Base-by-base conservation (phyloP, 2,888 invertebrate species). In the Oscheius myriophilus region DNA sequence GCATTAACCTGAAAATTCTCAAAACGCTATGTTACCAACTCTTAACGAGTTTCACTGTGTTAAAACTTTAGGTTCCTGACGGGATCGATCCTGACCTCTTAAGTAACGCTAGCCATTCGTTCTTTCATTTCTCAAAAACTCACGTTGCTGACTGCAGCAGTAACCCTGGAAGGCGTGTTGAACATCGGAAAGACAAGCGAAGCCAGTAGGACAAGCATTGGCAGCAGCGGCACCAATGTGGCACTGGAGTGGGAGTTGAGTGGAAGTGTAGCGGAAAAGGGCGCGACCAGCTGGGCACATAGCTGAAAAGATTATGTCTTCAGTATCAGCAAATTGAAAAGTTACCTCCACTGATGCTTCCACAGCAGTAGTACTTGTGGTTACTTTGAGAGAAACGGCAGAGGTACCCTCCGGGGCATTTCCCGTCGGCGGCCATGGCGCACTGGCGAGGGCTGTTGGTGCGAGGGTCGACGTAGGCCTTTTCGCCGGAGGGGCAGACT, bases 281-380 rank as follows among this genome's bases (percentile, higher is more conserved):
- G 78, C 65, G 25, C 76, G 51, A 26, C 80, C 80, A 7, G 75
- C 42, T 0, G 80, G 80, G 43, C 80, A 80, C 45, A 77, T 54
- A 11, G 75, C 73, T 62, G 62, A 33, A 67, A 55, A 14, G 12
- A 6, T 0, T 45, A 18, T 7, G 0, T n/a, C n/a, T 63, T 2
- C 9, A 33, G 33, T 11, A 9, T 14, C 14, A 45, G 18, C 33
- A 21, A 39, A n/a, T 11, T 18, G 21, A 41, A 16, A 0, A 41
- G 2, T 26, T 57, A 72, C 72, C 54, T 63, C 75, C 75, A 14
- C 63, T 71, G 25, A 79, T 71, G 49, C 68, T 73, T 23, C 76
- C 80, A 66, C 80, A 80, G 58, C 80, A 80, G 63, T 78, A 80
- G 43, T 78, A 78, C 39, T 77, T 76, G 25, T 78, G 74, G 52